Evolutionary conservation across 1,140 invertebrate species (phyloP), one percentile per base, ranked within the genome.

Genomic region (Drosophila varians): DNA sequence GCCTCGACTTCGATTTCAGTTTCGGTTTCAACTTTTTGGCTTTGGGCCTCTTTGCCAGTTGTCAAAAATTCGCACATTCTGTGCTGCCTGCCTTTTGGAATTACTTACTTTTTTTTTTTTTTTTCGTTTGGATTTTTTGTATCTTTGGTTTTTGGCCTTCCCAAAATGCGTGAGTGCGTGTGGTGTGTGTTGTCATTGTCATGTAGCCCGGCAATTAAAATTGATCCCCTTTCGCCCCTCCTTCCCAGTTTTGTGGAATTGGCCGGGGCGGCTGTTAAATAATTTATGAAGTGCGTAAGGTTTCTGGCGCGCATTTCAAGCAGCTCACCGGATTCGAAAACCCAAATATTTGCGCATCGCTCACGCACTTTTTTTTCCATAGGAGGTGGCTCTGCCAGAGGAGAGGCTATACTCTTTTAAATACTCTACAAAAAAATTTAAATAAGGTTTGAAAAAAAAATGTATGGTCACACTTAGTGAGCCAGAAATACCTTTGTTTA

Each of bases 281-380:
- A 84, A 84, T 84, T 84, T 84, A 84, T 84, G 80, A 84, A 86
- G 79, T 84, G 79, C 79, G 79, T 84, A 84, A 70, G 62, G 79
- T 76, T 60, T 80, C 56, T 75, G 80, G 54, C 55, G 73, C 82
- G 79, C 79, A 84, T 84, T 79, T 86, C 72, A 84, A 84, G 76
- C 76, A 86, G 77, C 38, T 58, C 47, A 31, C 43, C 11, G 26
- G 21, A 47, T 52, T 49, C 49, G 16, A 54, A 64, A 58, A 55
- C 23, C 16, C 51, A 68, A 68, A 51, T 79, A 54, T 83, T 78
- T 73, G 47, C 54, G 58, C 54, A 69, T 57, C 56, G 74, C 77
- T 80, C 73, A 82, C 77, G 77, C 77, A 82, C 68, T 82, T 80
- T 79, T 42, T 25, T 51, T 47, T 56, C 42, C 21, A 23, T 51